These are phyloP conservation scores for Synergus gifuensis DNA, from an alignment of 2,888 invertebrate genomes.

Conservation along the genomic window DNA sequence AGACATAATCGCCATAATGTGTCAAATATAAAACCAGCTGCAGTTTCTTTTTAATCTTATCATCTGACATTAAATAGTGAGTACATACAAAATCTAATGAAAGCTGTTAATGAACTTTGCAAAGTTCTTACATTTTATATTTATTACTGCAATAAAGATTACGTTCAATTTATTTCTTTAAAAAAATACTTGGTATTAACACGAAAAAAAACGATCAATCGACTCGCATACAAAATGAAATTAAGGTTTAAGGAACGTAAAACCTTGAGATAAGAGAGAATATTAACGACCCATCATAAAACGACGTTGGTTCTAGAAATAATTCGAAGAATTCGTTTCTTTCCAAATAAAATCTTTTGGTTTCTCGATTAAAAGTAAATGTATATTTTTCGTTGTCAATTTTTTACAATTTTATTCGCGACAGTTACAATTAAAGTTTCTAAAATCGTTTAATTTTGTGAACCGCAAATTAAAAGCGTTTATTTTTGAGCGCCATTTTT, in stretches of 20 bases:
- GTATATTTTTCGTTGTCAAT: too few relatives aligned
- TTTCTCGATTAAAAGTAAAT: too few relatives aligned
- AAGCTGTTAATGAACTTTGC: constrained; percentile 19
- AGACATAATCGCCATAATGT: not conserved
- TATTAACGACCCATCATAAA: too few relatives aligned
- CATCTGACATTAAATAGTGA: not conserved
- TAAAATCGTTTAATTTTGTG: not conserved
- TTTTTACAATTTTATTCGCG: too few relatives aligned
- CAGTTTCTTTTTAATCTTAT: not conserved
- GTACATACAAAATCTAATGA: not conserved
- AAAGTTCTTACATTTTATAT: constrained; percentile 18
- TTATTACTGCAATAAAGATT: constrained; percentile 22
- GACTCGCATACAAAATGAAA: not conserved
- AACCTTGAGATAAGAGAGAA: not conserved
- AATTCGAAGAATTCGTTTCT: not conserved
- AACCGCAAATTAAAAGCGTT: too few relatives aligned
- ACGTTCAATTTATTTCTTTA: constrained; percentile 4
- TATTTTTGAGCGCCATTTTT: not conserved
- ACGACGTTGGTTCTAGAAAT: too few relatives aligned
- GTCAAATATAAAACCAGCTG: not conserved
- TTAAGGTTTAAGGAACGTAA: not conserved
- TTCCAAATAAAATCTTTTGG: not conserved
- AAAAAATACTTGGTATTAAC: not conserved
- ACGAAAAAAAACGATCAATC: not conserved
- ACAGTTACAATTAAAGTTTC: not conserved